Conservation (phyloP, 37 sponge, comb jelly and placozoan genomes). For the Bolinopsis microptera region DNA sequence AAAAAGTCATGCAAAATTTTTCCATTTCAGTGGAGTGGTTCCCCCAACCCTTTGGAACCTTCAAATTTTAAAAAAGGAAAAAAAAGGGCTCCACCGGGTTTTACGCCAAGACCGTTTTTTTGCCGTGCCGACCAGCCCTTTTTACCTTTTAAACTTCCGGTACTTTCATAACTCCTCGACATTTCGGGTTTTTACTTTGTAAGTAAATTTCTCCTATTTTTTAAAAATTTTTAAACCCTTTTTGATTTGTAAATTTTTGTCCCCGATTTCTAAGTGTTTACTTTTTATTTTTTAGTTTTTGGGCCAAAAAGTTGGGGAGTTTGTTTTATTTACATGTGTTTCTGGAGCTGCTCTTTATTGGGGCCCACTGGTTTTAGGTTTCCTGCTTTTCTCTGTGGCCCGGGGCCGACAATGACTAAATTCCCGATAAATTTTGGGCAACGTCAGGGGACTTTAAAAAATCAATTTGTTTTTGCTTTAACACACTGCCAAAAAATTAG, state of each 20-base stretch:
- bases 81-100: background rate
- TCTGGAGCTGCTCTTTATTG: too few species aligned
- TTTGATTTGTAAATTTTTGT: background rate
- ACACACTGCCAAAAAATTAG: too few species aligned
- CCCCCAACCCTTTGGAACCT: constrained; percentile 7
- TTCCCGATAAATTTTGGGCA: too few species aligned
- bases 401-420: too few species aligned
- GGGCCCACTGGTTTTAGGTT: too few species aligned
- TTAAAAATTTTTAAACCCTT: background rate
- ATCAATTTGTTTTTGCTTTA: too few species aligned
- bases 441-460: too few species aligned
- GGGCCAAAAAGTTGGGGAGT: too few species aligned
- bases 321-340: background rate
- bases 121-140: background rate
- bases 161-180: constrained; percentile 29
- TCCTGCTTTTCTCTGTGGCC: too few species aligned
- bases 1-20: too few species aligned
- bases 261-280: too few species aligned
- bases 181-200: background rate
- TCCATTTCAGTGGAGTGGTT: constrained; percentile 32
- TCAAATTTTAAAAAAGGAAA: background rate
- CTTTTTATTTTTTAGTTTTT: too few species aligned
- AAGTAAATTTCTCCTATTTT: background rate
- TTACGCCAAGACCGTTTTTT: background rate
- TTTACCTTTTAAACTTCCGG: background rate